Base-by-base conservation (phyloP, 2,888 invertebrate genomes). In the Rhamphomyia laevipes region DNA sequence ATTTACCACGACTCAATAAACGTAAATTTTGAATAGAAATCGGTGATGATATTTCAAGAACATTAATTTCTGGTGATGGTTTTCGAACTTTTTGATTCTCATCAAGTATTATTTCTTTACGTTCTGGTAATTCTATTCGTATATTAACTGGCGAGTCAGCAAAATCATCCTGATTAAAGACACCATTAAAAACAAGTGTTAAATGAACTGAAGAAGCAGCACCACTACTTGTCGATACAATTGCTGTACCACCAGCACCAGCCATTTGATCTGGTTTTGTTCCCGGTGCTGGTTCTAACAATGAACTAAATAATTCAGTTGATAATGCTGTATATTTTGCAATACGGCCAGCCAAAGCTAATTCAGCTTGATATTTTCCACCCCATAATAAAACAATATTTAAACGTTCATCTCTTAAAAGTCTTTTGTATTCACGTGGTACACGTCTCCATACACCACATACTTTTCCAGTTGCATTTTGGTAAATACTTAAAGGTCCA, bases 361-460 rank as follows among this genome's bases (percentile, higher is more conserved):
- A 76, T 55, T 85, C 82, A 54, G 81, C 77, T 57, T 81, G 77
- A 58, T 76, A 80, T 61, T 81, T 82, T 54, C 76, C 77, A 53
- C 82, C 85, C 84, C 88, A 89, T 27, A 87, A 74, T 40, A 91
- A 72, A 1, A 85, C 84, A 21, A 86, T 86, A 62, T 81, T 83
- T 56, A 91, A 73, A 50, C 81, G 81, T 56, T 89, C 89, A 58
- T 90, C 88, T 56, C 86, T 79, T 54, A 91, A 71, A 46, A 86
- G 67, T 55, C 81, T 80, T 59, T 87, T 77, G 67, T 92, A 92
- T 54, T 89, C 86, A 38, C 86, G 76, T 1, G 92, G 87, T 46
- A 93, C 78, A 53, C 91, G 77, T 52, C 84, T 78, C 92, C 92
- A 93, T 2, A 90, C 88, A 1, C 92, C 92, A 63, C 92, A 93